A percentile compares a stretch with the other conserved stretches of the same genome.
phyloP scores from a whole-genome alignment of 2,888 invertebrate species.

The Apamea crenata region DNA sequence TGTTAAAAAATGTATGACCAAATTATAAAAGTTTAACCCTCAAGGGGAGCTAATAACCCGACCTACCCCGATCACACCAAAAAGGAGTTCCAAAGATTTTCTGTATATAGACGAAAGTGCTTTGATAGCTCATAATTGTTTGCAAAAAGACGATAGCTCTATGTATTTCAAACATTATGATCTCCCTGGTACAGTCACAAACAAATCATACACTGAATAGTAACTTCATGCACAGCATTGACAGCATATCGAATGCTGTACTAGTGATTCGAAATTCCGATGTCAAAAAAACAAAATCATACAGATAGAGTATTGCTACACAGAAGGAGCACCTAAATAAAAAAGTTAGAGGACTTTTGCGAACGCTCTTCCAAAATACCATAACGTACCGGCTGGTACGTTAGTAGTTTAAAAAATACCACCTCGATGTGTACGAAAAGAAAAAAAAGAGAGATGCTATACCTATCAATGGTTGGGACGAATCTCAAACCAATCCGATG shows the following conservation, averaged over 20 bases:
- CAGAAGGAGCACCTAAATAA: constrained; percentile 11
- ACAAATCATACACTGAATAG: background rate
- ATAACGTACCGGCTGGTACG: constrained; percentile 12
- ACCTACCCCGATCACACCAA: no score
- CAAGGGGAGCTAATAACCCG: no score
- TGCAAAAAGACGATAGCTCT: background rate
- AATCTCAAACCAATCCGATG: constrained; percentile 13
- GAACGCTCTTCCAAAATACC: constrained; percentile 38
- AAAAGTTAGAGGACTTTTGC: constrained; percentile 23
- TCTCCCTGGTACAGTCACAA: background rate
- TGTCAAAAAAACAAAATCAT: constrained; percentile 7
- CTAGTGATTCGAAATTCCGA: background rate
- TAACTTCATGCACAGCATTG: background rate
- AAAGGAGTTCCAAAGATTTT: background rate
- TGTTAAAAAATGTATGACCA: no score
- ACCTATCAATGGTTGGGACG: background rate
- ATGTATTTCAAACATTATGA: background rate
- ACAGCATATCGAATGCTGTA: constrained; percentile 7
- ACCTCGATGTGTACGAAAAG: constrained; percentile 20
- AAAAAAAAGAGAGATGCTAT: constrained; percentile 16
- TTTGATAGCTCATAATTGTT: background rate
- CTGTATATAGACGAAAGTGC: background rate
- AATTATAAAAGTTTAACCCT: no score
- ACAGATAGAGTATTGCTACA: constrained; percentile 8
- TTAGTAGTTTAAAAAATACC: constrained; percentile 41